Evolutionary conservation across 1,140 invertebrate genomes (phyloP), one percentile per base, ranked within the genome.

Genomic region (Zaprionus taronus): DNA sequence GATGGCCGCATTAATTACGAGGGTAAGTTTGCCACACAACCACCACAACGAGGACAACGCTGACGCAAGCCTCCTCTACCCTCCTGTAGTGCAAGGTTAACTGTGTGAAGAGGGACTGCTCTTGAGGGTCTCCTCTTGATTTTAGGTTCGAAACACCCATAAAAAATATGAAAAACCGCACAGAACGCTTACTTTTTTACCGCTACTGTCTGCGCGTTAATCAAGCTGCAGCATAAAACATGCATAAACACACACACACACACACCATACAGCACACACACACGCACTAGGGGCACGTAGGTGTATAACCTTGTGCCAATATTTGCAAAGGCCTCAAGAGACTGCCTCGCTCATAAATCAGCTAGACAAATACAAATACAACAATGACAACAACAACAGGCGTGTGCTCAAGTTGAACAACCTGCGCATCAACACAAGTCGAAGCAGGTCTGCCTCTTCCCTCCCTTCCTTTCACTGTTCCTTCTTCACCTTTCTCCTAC

Each of bases 1-100:
- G 96, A 96, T 91, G 96, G 96, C 22, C 94, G 94, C 86, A 96
- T 97, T 77, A 96, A 97, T 91, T 96, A 96, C 89, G 95, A 96
- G 95, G 96, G 96, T 96, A 80, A 87, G 81, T 96, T 64, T 64
- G 4, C 51, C 68, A 55, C 80, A 80, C 15, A 61, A 65, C 41
- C 7, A 84, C 73, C 81, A 77, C 78, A 80, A 62, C 41, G n/a
- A 84, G 77, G 81, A 80, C 78, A 84, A 5, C 67, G 62, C 57
- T 85, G 75, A 89, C 68, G 81, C 65, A 70, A 4, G 38, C 38
- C 47, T 49, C 4, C 20, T 20, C 20, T 34, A 11, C 9, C 47
- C 7, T 49, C 44, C 7, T 11, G 2, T 20, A 15, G 24, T 24
- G 53, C 55, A 56, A 53, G 56, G 56, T 22, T 34, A 34, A 31